Conservation (phyloP, 2,888 invertebrate species). For the Tuberolachnus salignus region DNA sequence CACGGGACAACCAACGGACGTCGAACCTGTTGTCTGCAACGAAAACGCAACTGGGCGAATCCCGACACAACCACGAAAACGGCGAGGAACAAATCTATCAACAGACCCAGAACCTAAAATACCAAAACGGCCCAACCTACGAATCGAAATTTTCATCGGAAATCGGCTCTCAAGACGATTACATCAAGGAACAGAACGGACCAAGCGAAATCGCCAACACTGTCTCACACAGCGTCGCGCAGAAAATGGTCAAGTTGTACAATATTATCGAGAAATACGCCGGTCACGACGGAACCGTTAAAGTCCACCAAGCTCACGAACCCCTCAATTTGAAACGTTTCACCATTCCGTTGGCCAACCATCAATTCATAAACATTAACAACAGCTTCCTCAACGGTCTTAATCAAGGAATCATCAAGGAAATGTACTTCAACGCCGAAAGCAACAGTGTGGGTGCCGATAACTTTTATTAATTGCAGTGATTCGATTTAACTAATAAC, state of each 20-base stretch:
- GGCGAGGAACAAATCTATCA: conserved; percentile 4
- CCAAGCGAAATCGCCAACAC: not conserved
- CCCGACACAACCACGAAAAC: not conserved
- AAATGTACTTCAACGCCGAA: conserved; percentile 35
- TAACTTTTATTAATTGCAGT: not conserved
- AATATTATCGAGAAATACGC: conserved; percentile 22
- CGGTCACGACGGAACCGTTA: conserved; percentile 1
- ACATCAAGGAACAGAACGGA: not conserved
- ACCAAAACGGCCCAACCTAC: not conserved
- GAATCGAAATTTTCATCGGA: not conserved
- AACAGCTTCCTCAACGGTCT: conserved; percentile 31
- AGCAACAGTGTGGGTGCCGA: conserved; percentile 17
- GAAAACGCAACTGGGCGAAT: no score
- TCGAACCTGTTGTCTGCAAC: no score
- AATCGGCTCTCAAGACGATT: conserved; percentile 31
- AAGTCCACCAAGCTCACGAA: not conserved
- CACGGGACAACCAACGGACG: not conserved
- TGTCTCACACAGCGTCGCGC: not conserved
- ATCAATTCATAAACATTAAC: conserved; percentile 28
- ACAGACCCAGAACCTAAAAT: not conserved
- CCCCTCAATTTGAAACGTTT: conserved; percentile 11
- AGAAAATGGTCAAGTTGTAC: conserved; percentile 30
- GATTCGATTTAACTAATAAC: not conserved
- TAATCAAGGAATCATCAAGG: conserved; percentile 28
- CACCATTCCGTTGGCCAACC: not conserved